Percentiles rank a stretch among this genome's conserved stretches.
Evolutionary conservation across 2,888 invertebrate species (phyloP).

Genomic region (Apotomis capreana): DNA sequence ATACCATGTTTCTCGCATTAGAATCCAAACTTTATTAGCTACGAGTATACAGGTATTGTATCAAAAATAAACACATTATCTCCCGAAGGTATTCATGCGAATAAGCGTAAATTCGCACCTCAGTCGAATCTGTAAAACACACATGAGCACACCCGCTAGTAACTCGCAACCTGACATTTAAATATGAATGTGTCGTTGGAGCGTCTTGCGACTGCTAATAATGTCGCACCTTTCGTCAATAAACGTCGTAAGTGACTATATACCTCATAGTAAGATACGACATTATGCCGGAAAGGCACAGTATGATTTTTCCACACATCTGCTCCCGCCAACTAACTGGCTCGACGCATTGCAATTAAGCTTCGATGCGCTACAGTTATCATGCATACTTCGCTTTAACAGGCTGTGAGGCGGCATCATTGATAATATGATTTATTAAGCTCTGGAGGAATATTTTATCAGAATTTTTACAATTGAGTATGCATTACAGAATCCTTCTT

Average conservation of each 20-base stretch:
- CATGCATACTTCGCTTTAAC: constrained; percentile 11
- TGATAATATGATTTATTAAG: constrained; percentile 7
- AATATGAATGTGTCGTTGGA: constrained; percentile 78
- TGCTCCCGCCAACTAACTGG: constrained; percentile 51
- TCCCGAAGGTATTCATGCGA: not conserved
- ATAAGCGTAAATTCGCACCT: constrained; percentile 30
- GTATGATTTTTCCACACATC: constrained; percentile 78
- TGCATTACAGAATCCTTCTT: no score
- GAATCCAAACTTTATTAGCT: no score
- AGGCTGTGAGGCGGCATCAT: not conserved
- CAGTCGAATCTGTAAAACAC: constrained; percentile 46
- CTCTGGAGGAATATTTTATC: not conserved
- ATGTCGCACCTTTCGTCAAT: constrained; percentile 49
- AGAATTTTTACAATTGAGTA: not conserved
- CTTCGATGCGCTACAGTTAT: constrained; percentile 5
- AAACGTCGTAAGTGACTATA: constrained; percentile 8
- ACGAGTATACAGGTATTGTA: not conserved
- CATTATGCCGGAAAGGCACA: not conserved
- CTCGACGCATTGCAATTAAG: constrained; percentile 30
- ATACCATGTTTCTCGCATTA: no score
- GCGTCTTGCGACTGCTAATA: constrained; percentile 68
- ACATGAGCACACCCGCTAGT: constrained; percentile 62
- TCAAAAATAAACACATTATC: not conserved
- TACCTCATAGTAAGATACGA: not conserved
- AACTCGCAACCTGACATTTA: constrained; percentile 72